Base-by-base conservation (phyloP, 37 sponge, comb jelly and placozoan genomes). In the Mnemiopsis leidyi region DNA sequence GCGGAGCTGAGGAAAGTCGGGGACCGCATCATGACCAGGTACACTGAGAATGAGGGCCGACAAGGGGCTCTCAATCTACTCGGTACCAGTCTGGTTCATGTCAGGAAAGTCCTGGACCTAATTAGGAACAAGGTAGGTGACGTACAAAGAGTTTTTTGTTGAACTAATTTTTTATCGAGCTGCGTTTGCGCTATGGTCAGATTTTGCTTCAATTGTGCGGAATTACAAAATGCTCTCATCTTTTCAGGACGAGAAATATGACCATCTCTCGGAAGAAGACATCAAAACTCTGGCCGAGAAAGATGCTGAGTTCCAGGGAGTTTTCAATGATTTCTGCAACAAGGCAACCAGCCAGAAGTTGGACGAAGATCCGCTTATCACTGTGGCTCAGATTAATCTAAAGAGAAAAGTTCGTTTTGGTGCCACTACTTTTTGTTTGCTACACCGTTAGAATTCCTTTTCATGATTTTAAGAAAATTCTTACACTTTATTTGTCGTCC, bases 221-320 rank as follows among this genome's bases (percentile, higher is more conserved):
- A n/a, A n/a, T n/a, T n/a, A n/a, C n/a, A n/a, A n/a, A n/a, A n/a
- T n/a, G n/a, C n/a, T n/a, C 24, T 79, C 40, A 34, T 37, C 21
- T 26, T 29, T 92, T 25, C 92, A 97, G 97, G 95, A 95, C 67
- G 99, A 97, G 94, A 36, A 40, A 69, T 98, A 96, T 92, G 94
- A 93, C 16, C 99, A 98, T 83, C 38, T 98, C 25, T 94, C 94
- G 20, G 94, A 38, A 40, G 95, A 92, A 28, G 99, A 98, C 38
- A 95, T 97, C 95, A 82, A 95, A 38, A 97, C 95, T 35, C 97
- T 98, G 33, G 69, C 76, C 68, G 95, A 93, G 0, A 93, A 83
- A 23, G 95, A 95, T 32, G 28, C 93, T 21, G 94, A 76, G 32
- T 96, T 95, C 85, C 93, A 96, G 40, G 69, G n/a, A 24, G 90